phyloP scores from a whole-genome alignment of 2,888 invertebrate species.

The Apodemia zela region DNA sequence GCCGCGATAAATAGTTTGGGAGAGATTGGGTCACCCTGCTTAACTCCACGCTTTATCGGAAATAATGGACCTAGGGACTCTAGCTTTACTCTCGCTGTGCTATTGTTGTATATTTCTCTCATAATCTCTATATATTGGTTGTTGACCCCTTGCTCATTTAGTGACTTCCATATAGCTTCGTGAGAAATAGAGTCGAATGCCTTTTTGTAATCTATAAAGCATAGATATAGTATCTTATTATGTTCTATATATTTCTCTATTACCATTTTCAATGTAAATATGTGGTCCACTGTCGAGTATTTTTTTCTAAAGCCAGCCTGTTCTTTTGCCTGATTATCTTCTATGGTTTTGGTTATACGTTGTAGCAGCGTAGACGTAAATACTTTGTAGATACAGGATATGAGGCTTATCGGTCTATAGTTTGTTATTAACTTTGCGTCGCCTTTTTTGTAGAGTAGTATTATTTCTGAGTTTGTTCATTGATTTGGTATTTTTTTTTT shows the following conservation, averaged over 20 bases:
- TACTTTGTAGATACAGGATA: slow-evolving; percentile 27
- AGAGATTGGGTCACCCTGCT: slow-evolving; percentile 19
- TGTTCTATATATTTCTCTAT: too few relatives aligned
- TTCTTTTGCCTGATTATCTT: slow-evolving; percentile 25
- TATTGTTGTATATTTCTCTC: slow-evolving; percentile 16
- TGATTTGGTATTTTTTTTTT: too few relatives aligned
- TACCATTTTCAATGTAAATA: slow-evolving; percentile 10
- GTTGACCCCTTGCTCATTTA: slow-evolving; percentile 20
- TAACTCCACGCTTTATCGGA: slow-evolving; percentile 19
- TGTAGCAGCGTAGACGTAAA: slow-evolving; percentile 9
- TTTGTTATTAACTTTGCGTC: slow-evolving; percentile 24
- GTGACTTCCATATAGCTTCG: slow-evolving; percentile 14
- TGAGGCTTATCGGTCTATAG: slow-evolving; percentile 24
- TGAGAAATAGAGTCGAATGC: slow-evolving; percentile 24
- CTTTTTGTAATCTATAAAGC: slow-evolving; percentile 24
- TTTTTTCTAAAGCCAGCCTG: slow-evolving; percentile 28
- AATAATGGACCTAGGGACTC: slow-evolving; percentile 7
- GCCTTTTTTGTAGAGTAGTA: slow-evolving; percentile 29
- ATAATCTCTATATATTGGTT: slow-evolving; percentile 3
- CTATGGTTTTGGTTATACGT: slow-evolving; percentile 15
- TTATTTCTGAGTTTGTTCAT: slow-evolving; percentile 17
- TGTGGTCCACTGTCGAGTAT: slow-evolving; percentile 24
- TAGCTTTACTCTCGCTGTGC: neutral
- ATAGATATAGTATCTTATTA: slow-evolving; percentile 12
- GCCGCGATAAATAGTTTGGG: slow-evolving; percentile 17